These are phyloP conservation scores for Tridacna gigas DNA, from an alignment of 2,888 invertebrate genomes.

Conservation along the genomic window DNA sequence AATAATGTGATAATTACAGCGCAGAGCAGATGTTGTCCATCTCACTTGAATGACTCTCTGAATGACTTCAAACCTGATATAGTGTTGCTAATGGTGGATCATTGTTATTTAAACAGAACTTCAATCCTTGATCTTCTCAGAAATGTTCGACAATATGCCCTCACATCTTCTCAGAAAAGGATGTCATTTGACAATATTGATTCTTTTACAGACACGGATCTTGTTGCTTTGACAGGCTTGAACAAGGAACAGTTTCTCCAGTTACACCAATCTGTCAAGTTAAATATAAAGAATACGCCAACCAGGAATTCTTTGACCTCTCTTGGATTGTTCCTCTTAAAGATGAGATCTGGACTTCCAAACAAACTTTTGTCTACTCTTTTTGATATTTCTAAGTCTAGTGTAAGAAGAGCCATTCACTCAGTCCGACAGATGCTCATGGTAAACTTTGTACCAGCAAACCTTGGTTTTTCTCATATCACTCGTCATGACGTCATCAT, in stretches of 20 bases:
- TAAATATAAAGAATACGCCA: slow-evolving; percentile 37
- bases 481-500: slow-evolving; percentile 45
- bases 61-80: background rate
- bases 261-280: background rate
- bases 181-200: slow-evolving; percentile 38
- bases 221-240: slow-evolving; percentile 33
- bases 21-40: slow-evolving; percentile 27
- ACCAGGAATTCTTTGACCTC: slow-evolving; percentile 32
- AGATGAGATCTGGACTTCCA: slow-evolving; percentile 48
- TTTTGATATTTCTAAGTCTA: slow-evolving; percentile 46
- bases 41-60: background rate
- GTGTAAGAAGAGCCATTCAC: slow-evolving; percentile 46
- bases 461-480: slow-evolving; percentile 39
- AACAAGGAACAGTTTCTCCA: slow-evolving; percentile 35
- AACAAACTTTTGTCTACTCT: slow-evolving; percentile 50
- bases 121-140: background rate
- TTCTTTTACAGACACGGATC: slow-evolving; percentile 29
- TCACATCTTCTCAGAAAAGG: background rate
- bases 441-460: slow-evolving; percentile 35
- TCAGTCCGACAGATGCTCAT: slow-evolving; percentile 41
- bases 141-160: background rate
- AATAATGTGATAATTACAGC: slow-evolving; percentile 23
- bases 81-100: background rate
- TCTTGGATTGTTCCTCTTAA: slow-evolving; percentile 51
- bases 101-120: background rate